Evolutionary conservation across 2,888 invertebrate genomes (phyloP), one percentile per base, ranked within the genome.

Genomic region (Hypsopygia costalis): DNA sequence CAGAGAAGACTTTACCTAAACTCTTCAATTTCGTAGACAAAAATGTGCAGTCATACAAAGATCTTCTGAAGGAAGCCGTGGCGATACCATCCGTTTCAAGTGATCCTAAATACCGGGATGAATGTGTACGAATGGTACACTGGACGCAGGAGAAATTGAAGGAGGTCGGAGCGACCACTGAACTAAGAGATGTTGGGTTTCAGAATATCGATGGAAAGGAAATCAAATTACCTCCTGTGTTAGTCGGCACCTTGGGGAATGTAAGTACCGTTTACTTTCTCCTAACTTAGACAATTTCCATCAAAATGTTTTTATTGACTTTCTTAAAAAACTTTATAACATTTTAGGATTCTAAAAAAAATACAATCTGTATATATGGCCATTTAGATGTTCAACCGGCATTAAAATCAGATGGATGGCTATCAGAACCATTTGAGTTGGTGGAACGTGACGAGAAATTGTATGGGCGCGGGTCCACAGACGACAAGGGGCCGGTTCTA

Each of bases 381-480:
- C 99, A 99, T 85, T 91, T 99, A 66, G 99, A 99, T 90, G 99
- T 99, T 0, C 99, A 99, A 75, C 99, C 99, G 6, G 99, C 99
- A 0, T 76, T 93, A 21, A 93, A 93, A 69, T 94, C 94, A 47
- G 98, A 98, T 89, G 99, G 98, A 0, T 99, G 99, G 99, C 91
- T 95, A 52, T 94, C 97, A 0, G 97, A 99, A 45, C 99, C 99
- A 0, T 99, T 99, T 87, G 93, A 92, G 12, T 86, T 99, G 41
- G 94, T 94, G 11, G 97, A 98, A 73, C 92, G 92, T 45, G 91
- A 98, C 86, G 96, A 93, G 1, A 98, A 97, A 73, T 85, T 98
- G 29, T 98, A 90, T 85, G 98, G 98, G 0, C 91, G 99, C 52
- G 99, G 98, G 10, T 91, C 97, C 6, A 94, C 95, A 28, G 98